These are phyloP conservation scores for Drosophila mojavensis DNA, from an alignment of 1,140 invertebrate species.

Conservation along the genomic window DNA sequence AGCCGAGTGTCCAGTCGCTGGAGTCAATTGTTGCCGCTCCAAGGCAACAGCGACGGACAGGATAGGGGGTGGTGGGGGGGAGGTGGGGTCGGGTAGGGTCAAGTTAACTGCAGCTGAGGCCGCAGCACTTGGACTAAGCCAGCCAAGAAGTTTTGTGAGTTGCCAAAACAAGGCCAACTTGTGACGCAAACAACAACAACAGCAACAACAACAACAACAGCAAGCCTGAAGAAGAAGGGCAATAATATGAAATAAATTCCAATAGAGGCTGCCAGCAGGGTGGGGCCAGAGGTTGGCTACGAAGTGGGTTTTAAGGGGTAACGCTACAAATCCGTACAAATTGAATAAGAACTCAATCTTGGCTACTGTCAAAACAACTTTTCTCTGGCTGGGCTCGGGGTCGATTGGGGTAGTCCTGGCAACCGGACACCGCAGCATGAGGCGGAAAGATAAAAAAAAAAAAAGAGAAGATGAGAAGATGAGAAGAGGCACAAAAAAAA, in stretches of 20 bases:
- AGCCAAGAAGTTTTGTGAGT: slow-evolving; percentile 53
- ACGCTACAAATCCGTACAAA: slow-evolving; percentile 73
- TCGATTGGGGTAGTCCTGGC: slow-evolving; percentile 6
- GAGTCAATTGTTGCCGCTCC: slow-evolving; percentile 30
- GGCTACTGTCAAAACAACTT: slow-evolving; percentile 77
- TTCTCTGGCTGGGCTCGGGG: neutral
- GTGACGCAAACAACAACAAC: slow-evolving; percentile 48
- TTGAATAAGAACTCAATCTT: slow-evolving; percentile 82
- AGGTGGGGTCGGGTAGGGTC: neutral
- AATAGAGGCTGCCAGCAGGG: slow-evolving; percentile 31
- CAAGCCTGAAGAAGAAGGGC: slow-evolving; percentile 28
- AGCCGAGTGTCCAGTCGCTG: slow-evolving; percentile 12
- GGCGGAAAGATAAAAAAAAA: slow-evolving; percentile 47
- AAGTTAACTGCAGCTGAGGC: slow-evolving; percentile 78
- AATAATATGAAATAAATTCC: slow-evolving; percentile 81
- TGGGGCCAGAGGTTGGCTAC: neutral
- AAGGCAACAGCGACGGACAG: slow-evolving; percentile 29
- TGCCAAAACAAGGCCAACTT: slow-evolving; percentile 71
- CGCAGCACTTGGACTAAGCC: slow-evolving; percentile 17
- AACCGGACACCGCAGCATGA: slow-evolving; percentile 11
- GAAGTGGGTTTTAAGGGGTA: slow-evolving; percentile 12
- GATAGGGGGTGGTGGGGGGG: neutral
- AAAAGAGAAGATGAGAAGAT: slow-evolving; percentile 14
- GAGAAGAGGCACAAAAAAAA: slow-evolving; percentile 23
- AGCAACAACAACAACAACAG: slow-evolving; percentile 17